A percentile compares a stretch with the other conserved stretches of the same genome.
Evolutionary conservation across 2,113 vertebrate species (phyloP).

Genomic region (Phalacrocorax pelagicus): DNA sequence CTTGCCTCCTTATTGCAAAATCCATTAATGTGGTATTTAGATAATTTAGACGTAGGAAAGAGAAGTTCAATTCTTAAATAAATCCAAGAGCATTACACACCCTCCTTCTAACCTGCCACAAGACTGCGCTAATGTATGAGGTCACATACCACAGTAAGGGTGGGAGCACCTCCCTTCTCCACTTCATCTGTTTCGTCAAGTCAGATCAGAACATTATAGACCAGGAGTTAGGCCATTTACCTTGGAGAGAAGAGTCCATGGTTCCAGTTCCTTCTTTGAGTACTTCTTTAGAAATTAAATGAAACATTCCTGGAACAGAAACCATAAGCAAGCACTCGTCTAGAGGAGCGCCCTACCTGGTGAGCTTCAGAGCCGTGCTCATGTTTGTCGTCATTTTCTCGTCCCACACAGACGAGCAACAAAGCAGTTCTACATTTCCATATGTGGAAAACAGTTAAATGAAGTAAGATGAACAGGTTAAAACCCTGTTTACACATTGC

Average conservation of each 20-base stretch:
- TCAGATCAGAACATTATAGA: neutral
- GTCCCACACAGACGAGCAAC: neutral
- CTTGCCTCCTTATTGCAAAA: neutral
- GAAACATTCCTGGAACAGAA: neutral
- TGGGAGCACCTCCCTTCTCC: neutral
- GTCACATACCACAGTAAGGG: neutral
- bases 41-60: neutral
- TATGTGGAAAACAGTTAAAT: neutral
- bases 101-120: neutral
- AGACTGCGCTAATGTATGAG: neutral
- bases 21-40: neutral
- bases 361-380: neutral
- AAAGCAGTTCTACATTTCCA: neutral
- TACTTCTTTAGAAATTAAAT: neutral
- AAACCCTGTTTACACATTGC: neutral
- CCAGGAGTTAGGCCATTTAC: neutral
- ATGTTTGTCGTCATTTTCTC: neutral
- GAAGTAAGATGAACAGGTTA: neutral
- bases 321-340: neutral
- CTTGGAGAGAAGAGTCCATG: neutral
- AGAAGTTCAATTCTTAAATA: neutral
- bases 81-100: neutral
- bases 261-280: neutral
- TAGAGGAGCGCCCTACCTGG: too few species aligned
- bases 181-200: neutral